Evolutionary conservation across 1,140 invertebrate species (phyloP).

Genomic region (Metaphire vulgaris): DNA sequence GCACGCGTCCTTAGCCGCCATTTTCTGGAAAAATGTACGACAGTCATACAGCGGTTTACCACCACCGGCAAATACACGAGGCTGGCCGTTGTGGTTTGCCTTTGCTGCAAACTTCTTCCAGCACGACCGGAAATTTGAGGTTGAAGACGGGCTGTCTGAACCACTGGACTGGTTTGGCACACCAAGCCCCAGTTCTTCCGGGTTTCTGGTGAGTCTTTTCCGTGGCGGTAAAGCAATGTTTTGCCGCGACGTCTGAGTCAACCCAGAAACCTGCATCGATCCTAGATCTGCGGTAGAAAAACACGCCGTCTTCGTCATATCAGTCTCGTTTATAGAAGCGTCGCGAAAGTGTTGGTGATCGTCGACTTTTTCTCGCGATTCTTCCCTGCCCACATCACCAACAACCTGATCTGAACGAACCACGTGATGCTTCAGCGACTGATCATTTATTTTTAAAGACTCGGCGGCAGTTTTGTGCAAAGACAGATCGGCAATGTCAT

Average conservation of each 20-base stretch:
- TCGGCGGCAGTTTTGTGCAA: background rate
- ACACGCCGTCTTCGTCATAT: background rate
- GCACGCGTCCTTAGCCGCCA: slow-evolving; percentile 7
- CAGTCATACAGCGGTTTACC: slow-evolving; percentile 16
- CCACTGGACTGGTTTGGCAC: background rate
- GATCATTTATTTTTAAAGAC: no score
- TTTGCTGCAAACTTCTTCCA: slow-evolving; percentile 22
- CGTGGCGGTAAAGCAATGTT: slow-evolving; percentile 10
- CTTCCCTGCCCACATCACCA: background rate
- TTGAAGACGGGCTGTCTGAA: background rate
- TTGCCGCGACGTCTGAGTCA: background rate
- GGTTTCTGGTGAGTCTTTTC: slow-evolving; percentile 10
- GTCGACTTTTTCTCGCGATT: background rate
- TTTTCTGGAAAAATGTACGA: slow-evolving; percentile 12
- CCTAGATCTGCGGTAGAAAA: background rate
- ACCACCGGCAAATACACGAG: background rate
- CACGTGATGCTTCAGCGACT: background rate
- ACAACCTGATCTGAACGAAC: background rate
- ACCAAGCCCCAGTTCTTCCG: background rate
- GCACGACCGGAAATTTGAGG: slow-evolving; percentile 17
- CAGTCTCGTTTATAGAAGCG: background rate
- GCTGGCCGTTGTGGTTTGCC: slow-evolving; percentile 17
- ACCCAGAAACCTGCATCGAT: background rate
- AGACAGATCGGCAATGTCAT: background rate
- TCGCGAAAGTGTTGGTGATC: background rate